A percentile compares a stretch with the other conserved stretches of the same genome.
These are phyloP conservation scores for Rhinolophus ferrumequinum DNA, from an alignment of 2,113 vertebrate genomes.

Conservation along the genomic window DNA sequence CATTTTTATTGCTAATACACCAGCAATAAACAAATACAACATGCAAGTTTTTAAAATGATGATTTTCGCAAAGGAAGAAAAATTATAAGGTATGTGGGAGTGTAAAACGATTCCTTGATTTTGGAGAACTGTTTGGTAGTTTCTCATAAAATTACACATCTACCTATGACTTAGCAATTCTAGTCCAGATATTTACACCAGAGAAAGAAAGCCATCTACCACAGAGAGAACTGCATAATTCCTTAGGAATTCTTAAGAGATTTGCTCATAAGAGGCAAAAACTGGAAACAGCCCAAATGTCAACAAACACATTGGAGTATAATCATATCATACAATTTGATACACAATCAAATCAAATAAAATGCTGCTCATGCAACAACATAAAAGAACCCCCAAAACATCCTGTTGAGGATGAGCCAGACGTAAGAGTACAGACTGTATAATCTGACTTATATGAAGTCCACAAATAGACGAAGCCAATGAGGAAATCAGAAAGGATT, in stretches of 20 bases:
- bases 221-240: background rate
- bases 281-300: background rate
- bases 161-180: background rate
- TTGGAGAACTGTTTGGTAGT: background rate
- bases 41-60: background rate
- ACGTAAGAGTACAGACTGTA: background rate
- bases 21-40: background rate
- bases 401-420: background rate
- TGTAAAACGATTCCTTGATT: background rate
- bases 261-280: background rate
- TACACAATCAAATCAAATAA: background rate
- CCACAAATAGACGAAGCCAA: background rate
- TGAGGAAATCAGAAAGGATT: background rate
- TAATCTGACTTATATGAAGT: background rate
- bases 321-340: background rate
- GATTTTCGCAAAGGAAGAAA: conserved; percentile 8
- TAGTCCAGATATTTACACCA: background rate
- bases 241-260: background rate
- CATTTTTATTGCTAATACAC: background rate
- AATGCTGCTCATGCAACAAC: background rate
- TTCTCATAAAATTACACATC: background rate
- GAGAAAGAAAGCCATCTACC: background rate
- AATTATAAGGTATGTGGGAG: background rate
- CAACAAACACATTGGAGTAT: background rate
- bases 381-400: background rate